Evolutionary conservation across 2,113 vertebrate genomes (phyloP), one percentile per base, ranked within the genome.

Genomic region (Bambusicola thoracicus): DNA sequence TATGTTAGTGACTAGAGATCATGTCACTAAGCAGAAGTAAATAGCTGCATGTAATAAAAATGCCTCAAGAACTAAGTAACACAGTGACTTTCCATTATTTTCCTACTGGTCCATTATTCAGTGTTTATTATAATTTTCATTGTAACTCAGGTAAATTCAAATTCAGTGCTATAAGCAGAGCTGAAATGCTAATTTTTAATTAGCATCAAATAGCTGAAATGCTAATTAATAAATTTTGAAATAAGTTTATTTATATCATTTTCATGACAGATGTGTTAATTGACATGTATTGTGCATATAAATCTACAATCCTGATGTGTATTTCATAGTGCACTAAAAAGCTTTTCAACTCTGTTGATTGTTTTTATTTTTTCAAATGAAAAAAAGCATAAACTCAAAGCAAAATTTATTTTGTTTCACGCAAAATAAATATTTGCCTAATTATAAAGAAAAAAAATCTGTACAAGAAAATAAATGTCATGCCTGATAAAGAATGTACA

Each of bases 351-450:
- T 67, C 24, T 94, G 3, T 48, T 95, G 78, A 83, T 83, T 93
- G 36, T 46, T 92, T 86, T 90, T 56, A 86, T 59, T 95, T 84
- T 8, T 40, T 95, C 53, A 95, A 95, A 91, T 92, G 59, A 94
- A 92, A 84, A 87, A 62, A 59, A 38, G 11, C 10, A 62, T 11
- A 86, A 87, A 87, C 61, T 67, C 62, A 56, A 81, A 70, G 4
- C 6, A 74, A 51, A 82, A 58, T 41, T 56, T 16, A 87, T 90
- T 86, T 74, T n/a, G 6, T 5, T 92, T 81, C 74, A 13, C 78
- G 11, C 6, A 89, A 70, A 79, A 70, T 21, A 94, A 87, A 27
- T 74, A 56, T 11, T 48, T 89, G 46, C 41, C 59, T 90, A 94
- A 93, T 94, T 81, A 86, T 61, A 74, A 85, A 76, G 78, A 18